Evolutionary conservation across 2,888 invertebrate species (phyloP).

Genomic region (Stegophylla sp.): DNA sequence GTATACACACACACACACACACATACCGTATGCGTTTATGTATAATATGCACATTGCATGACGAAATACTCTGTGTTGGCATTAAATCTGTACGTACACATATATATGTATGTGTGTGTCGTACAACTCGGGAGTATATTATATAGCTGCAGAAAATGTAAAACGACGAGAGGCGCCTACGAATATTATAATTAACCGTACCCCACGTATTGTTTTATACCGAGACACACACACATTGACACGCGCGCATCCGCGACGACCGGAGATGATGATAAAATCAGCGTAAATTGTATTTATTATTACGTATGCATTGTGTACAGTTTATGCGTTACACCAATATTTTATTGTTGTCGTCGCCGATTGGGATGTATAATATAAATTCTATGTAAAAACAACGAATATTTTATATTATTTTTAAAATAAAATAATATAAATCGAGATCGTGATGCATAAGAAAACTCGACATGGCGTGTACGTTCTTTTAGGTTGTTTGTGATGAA

Average conservation of each 20-base stretch:
- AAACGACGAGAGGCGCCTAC: conserved; percentile 47
- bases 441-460: too few relatives aligned
- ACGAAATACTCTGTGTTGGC: conserved; percentile 46
- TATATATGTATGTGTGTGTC: neutral
- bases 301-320: neutral
- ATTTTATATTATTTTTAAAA: too few relatives aligned
- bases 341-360: too few relatives aligned
- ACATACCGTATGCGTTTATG: neutral
- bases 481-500: too few relatives aligned
- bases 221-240: neutral
- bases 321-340: too few relatives aligned
- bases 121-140: neutral
- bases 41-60: conserved; percentile 33
- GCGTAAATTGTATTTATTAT: neutral
- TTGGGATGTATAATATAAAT: too few relatives aligned
- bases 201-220: conserved; percentile 12
- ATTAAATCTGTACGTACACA: conserved; percentile 8
- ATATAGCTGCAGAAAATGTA: conserved; percentile 7
- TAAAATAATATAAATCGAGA: too few relatives aligned
- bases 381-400: too few relatives aligned
- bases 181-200: conserved; percentile 40
- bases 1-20: too few relatives aligned
- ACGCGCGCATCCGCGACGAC: neutral
- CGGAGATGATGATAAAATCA: neutral
- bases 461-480: too few relatives aligned